Percentiles rank a stretch among this genome's conserved stretches.
Conservation (phyloP, 2,113 vertebrate species). For the Sciurus niger region DNA sequence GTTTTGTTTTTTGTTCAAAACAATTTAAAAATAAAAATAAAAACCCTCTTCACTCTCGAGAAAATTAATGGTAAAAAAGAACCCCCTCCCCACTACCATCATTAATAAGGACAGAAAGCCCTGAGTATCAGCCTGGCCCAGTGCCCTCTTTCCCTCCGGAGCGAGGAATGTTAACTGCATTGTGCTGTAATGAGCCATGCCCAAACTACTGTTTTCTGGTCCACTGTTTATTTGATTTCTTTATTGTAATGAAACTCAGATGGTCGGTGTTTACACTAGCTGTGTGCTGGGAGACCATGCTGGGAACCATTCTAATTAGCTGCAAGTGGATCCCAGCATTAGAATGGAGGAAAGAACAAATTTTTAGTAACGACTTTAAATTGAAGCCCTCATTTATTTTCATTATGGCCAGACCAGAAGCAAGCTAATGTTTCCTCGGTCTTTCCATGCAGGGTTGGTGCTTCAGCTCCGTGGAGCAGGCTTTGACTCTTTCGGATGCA, state of each 20-base stretch:
- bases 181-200: constrained; percentile 92
- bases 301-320: constrained; percentile 88
- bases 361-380: constrained; percentile 90
- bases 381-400: constrained; percentile 90
- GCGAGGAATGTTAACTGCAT: constrained; percentile 88
- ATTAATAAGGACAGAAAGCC: constrained; percentile 64
- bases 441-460: not conserved
- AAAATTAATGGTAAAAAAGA: constrained; percentile 70
- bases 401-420: constrained; percentile 88
- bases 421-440: constrained; percentile 85
- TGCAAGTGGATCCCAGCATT: constrained; percentile 88
- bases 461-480: not conserved
- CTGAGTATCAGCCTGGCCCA: not conserved
- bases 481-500: not conserved
- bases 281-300: constrained; percentile 84
- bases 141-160: constrained; percentile 50
- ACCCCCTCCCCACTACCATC: not conserved
- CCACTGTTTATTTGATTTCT: constrained; percentile 94
- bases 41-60: constrained; percentile 46
- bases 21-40: not conserved
- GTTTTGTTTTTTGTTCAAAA: constrained; percentile 35
- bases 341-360: constrained; percentile 91
- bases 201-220: constrained; percentile 92
- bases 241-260: constrained; percentile 96
- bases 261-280: constrained; percentile 92